Percentiles rank a stretch among this genome's conserved stretches.
Conservation (phyloP, 2,113 vertebrate species). For the Oncorhynchus nerka region DNA sequence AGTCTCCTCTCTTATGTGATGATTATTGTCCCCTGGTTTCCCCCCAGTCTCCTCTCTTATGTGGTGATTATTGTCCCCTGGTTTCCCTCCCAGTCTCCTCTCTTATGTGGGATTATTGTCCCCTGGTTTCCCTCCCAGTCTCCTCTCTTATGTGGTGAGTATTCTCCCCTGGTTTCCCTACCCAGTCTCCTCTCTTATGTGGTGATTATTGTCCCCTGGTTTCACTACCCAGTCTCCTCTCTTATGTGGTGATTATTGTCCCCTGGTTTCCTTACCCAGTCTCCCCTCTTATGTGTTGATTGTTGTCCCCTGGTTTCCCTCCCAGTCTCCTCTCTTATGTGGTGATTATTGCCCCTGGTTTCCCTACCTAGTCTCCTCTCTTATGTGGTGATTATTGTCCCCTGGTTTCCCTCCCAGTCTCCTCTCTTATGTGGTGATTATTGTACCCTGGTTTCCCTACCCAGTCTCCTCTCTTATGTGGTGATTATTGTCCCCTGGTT, state of each 20-base stretch:
- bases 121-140: background rate
- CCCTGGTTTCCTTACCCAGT: background rate
- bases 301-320: background rate
- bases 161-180: background rate
- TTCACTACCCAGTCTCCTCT: background rate
- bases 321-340: background rate
- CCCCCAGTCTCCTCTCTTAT: background rate
- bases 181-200: background rate
- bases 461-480: background rate
- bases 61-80: background rate
- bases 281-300: background rate
- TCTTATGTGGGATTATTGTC: background rate
- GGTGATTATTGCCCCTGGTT: background rate
- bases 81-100: background rate
- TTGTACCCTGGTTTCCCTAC: background rate
- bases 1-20: background rate
- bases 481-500: background rate
- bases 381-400: background rate
- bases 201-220: background rate
- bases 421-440: background rate
- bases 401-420: background rate
- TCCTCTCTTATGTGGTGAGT: background rate
- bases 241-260: background rate
- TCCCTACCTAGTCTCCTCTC: background rate
- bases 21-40: background rate